Evolutionary conservation across 64 coral and sea anemone genomes (phyloP).

Genomic region (Trachythela sp.): DNA sequence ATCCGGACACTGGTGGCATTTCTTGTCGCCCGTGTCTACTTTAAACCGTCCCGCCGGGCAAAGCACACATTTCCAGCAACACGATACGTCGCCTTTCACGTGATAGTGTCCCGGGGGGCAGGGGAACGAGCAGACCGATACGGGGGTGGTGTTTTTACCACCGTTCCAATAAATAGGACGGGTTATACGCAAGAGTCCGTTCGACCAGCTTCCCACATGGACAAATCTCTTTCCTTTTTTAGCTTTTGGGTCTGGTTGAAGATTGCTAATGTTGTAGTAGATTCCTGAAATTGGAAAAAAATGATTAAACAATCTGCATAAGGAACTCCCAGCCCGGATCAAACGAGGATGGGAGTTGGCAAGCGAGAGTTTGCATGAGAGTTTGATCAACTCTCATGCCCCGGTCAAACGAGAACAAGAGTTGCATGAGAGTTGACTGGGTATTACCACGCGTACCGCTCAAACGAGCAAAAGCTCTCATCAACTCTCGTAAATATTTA

Average conservation of each 20-base stretch:
- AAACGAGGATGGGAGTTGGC: too few species aligned
- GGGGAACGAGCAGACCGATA: constrained; percentile 16
- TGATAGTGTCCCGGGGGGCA: constrained; percentile 31
- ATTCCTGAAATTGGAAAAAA: background rate
- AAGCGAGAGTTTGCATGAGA: too few species aligned
- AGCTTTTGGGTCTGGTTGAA: background rate
- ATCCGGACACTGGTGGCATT: constrained; percentile 12
- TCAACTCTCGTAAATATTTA: too few species aligned
- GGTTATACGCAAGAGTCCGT: background rate
- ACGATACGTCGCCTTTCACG: constrained; percentile 18
- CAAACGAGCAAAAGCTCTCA: too few species aligned
- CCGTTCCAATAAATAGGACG: constrained; percentile 14
- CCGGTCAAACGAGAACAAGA: too few species aligned
- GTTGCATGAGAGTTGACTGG: too few species aligned
- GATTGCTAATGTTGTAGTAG: background rate
- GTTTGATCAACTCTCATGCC: too few species aligned
- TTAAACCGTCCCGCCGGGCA: constrained; percentile 28
- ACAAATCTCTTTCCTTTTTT: background rate
- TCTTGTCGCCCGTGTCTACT: background rate
- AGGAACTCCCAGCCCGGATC: too few species aligned
- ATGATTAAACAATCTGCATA: too few species aligned
- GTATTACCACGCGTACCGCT: too few species aligned
- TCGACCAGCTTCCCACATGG: background rate
- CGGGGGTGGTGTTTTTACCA: background rate
- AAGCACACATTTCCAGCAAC: constrained; percentile 40